These are phyloP conservation scores for Sus scrofa DNA, from an alignment of 2,113 vertebrate genomes.

Conservation along the genomic window DNA sequence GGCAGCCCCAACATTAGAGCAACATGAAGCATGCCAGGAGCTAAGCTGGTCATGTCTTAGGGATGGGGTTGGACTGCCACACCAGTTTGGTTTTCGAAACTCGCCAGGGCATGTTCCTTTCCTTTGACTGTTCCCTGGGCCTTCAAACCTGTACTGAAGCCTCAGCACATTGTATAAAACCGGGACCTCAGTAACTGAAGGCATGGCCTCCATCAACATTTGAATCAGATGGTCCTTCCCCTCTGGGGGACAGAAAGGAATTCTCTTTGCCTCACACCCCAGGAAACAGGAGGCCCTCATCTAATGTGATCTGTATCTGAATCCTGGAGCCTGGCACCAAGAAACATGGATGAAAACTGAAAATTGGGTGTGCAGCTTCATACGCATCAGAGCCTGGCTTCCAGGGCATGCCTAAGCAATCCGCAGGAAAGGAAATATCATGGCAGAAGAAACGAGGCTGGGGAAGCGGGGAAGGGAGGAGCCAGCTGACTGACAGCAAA, in stretches of 20 bases:
- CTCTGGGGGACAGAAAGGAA: conserved; percentile 37
- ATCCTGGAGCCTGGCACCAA: conserved; percentile 38
- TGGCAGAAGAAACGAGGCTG: not conserved
- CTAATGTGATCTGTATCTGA: conserved; percentile 61
- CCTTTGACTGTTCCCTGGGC: not conserved
- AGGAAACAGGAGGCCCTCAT: not conserved
- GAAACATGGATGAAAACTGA: conserved; percentile 33
- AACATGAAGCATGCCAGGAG: not conserved
- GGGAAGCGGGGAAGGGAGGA: conserved; percentile 49
- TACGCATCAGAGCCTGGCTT: conserved; percentile 66
- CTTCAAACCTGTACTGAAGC: not conserved
- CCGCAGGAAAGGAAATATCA: conserved; percentile 74
- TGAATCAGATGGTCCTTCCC: conserved; percentile 50
- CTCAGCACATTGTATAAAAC: conserved; percentile 35
- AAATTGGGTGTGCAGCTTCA: conserved; percentile 37
- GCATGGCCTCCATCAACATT: not conserved
- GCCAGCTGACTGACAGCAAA: conserved; percentile 63
- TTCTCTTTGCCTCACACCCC: conserved; percentile 48
- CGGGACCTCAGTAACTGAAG: conserved; percentile 42
- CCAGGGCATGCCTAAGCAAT: conserved; percentile 47
- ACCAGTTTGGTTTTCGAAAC: not conserved
- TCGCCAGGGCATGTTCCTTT: not conserved
- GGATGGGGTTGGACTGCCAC: not conserved
- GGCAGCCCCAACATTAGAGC: not conserved
- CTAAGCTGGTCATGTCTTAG: not conserved